Conservation (phyloP, 1,140 invertebrate species). For the Brachionus calyciflorus region DNA sequence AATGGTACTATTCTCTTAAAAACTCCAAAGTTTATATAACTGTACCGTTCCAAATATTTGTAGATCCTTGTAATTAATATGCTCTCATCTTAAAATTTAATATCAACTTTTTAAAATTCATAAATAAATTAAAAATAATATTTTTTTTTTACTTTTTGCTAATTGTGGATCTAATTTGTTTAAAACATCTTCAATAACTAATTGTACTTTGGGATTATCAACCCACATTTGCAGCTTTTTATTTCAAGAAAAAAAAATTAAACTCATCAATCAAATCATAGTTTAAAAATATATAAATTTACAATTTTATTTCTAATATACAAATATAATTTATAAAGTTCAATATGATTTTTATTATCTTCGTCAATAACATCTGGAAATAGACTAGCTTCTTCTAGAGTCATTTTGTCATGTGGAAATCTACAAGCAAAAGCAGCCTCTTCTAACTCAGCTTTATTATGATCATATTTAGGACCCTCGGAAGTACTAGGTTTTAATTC, state of each 20-base stretch:
- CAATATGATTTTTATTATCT: conserved; percentile 67
- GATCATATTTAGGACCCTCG: neutral
- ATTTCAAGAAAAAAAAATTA: too few relatives aligned
- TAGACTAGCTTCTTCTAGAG: conserved; percentile 83
- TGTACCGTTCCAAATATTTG: conserved; percentile 88
- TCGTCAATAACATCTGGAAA: conserved; percentile 75
- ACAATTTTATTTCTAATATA: conserved; percentile 85
- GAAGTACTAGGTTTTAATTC: neutral
- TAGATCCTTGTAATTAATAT: conserved; percentile 78
- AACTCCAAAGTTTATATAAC: conserved; percentile 96
- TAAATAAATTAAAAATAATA: neutral
- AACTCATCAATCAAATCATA: too few relatives aligned
- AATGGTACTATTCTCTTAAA: conserved; percentile 76
- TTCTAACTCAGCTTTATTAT: conserved; percentile 28
- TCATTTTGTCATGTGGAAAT: conserved; percentile 89
- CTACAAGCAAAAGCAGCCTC: conserved; percentile 64
- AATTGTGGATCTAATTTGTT: conserved; percentile 61
- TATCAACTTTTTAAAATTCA: neutral
- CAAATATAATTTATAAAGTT: conserved; percentile 83
- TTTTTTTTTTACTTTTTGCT: neutral
- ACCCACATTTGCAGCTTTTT: conserved; percentile 94
- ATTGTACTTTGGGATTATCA: conserved; percentile 87
- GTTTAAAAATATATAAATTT: conserved; percentile 46
- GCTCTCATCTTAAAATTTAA: conserved; percentile 66
- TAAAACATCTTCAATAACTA: conserved; percentile 77